These are phyloP conservation scores for Acrocephalus kingi DNA, from an alignment of 2,113 vertebrate genomes.

Conservation along the genomic window DNA sequence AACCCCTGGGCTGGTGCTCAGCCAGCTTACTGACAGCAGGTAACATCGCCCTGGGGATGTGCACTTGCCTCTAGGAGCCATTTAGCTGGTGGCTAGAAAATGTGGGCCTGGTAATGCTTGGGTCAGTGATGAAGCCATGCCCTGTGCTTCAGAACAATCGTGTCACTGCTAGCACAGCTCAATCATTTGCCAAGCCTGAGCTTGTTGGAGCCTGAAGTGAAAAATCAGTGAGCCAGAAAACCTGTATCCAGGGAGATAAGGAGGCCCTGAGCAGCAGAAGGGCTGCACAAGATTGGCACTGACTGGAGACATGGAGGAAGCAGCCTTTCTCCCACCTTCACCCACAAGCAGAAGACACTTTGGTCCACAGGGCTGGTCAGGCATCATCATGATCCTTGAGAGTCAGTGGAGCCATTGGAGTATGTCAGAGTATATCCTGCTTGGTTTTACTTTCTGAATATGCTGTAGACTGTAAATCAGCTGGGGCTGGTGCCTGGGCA, in stretches of 20 bases:
- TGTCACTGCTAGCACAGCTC: neutral
- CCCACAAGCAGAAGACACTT: neutral
- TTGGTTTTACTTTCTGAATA: neutral
- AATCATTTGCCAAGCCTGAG: neutral
- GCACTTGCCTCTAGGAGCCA: neutral
- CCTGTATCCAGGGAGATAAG: neutral
- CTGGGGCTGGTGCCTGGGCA: neutral
- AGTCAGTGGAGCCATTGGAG: neutral
- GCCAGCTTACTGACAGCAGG: neutral
- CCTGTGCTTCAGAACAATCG: neutral
- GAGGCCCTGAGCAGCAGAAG: neutral
- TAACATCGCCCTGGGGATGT: neutral
- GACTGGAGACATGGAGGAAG: neutral
- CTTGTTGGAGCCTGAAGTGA: neutral
- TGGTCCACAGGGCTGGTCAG: neutral
- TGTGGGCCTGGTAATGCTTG: neutral
- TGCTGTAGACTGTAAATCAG: neutral
- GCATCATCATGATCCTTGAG: accelerated
- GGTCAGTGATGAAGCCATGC: neutral
- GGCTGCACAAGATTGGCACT: neutral
- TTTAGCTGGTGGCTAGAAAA: neutral
- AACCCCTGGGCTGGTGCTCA: accelerated
- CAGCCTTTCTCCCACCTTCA: neutral
- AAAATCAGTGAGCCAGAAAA: neutral
- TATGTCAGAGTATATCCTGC: neutral